Evolutionary conservation across 2,888 invertebrate species (phyloP).

Genomic region (Sesamia inferens): DNA sequence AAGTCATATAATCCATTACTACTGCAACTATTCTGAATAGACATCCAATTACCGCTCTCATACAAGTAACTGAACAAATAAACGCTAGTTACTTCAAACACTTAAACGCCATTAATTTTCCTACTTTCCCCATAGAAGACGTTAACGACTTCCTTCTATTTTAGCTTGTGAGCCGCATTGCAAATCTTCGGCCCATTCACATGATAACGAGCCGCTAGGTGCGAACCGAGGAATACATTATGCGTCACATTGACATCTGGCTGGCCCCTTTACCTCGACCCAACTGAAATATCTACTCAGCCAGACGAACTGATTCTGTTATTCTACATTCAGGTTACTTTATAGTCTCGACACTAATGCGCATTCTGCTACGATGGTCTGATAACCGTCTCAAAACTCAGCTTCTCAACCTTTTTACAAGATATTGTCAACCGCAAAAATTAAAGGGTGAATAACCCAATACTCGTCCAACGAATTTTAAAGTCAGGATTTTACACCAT

Average conservation of each 20-base stretch:
- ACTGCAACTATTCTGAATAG: slow-evolving; percentile 5
- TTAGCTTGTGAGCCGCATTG: slow-evolving; percentile 64
- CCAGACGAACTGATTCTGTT: slow-evolving; percentile 44
- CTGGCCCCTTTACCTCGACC: slow-evolving; percentile 63
- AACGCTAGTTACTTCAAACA: slow-evolving; percentile 52
- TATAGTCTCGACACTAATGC: slow-evolving; percentile 46
- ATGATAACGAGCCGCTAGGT: slow-evolving; percentile 68
- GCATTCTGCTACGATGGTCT: slow-evolving; percentile 38
- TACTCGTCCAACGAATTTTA: slow-evolving; percentile 48
- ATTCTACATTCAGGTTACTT: slow-evolving; percentile 56
- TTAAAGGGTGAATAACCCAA: slow-evolving; percentile 52
- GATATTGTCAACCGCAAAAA: slow-evolving; percentile 44
- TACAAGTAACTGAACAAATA: slow-evolving; percentile 55
- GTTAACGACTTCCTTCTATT: slow-evolving; percentile 71
- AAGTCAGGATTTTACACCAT: slow-evolving; percentile 47
- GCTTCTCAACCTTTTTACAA: slow-evolving; percentile 33
- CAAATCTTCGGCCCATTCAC: slow-evolving; percentile 68
- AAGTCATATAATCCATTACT: slow-evolving; percentile 26
- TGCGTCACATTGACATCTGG: slow-evolving; percentile 38
- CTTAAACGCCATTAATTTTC: slow-evolving; percentile 67
- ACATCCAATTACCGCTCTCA: slow-evolving; percentile 29
- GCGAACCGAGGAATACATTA: slow-evolving; percentile 60
- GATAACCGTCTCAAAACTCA: slow-evolving; percentile 52
- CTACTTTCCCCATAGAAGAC: slow-evolving; percentile 69
- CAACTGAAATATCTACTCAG: slow-evolving; percentile 41